Percentiles rank a stretch among this genome's conserved stretches.
phyloP scores from a whole-genome alignment of 2,113 vertebrate species.

The Phasianus colchicus region DNA sequence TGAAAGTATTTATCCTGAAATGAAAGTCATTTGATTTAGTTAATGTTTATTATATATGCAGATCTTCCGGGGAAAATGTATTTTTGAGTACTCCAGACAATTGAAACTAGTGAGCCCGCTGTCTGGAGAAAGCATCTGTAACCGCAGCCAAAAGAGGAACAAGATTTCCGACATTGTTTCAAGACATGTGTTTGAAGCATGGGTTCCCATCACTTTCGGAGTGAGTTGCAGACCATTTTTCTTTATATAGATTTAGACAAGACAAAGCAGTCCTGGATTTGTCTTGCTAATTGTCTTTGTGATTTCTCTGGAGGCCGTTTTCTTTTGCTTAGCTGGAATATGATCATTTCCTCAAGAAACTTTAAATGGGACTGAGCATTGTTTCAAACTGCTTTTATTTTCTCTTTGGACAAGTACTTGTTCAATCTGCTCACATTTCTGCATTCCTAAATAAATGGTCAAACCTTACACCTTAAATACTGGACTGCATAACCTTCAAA shows the following conservation, averaged over 20 bases:
- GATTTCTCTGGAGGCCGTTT: not conserved
- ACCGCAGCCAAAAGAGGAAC: slow-evolving; percentile 45
- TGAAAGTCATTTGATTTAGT: not conserved
- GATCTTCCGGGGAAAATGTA: slow-evolving; percentile 17
- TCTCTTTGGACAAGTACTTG: not conserved
- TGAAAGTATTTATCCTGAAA: not conserved
- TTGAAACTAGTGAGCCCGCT: not conserved
- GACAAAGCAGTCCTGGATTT: not conserved
- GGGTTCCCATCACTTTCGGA: slow-evolving; percentile 23
- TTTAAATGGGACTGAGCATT: not conserved
- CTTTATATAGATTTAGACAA: not conserved
- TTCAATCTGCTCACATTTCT: not conserved
- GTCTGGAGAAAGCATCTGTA: slow-evolving; percentile 47
- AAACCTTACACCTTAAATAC: not conserved
- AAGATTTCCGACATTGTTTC: slow-evolving; percentile 2
- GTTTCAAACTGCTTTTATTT: not conserved
- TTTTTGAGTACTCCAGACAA: slow-evolving; percentile 8
- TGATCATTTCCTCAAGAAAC: not conserved
- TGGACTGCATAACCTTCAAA: not conserved
- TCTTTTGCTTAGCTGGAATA: not conserved
- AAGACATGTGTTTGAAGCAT: slow-evolving; percentile 10
- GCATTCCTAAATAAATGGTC: not conserved
- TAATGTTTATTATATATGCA: not conserved
- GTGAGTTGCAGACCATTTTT: slow-evolving; percentile 6
- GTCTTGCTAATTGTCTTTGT: not conserved